phyloP scores from a whole-genome alignment of 1,140 invertebrate species.

The Teleogryllus occipitalis region DNA sequence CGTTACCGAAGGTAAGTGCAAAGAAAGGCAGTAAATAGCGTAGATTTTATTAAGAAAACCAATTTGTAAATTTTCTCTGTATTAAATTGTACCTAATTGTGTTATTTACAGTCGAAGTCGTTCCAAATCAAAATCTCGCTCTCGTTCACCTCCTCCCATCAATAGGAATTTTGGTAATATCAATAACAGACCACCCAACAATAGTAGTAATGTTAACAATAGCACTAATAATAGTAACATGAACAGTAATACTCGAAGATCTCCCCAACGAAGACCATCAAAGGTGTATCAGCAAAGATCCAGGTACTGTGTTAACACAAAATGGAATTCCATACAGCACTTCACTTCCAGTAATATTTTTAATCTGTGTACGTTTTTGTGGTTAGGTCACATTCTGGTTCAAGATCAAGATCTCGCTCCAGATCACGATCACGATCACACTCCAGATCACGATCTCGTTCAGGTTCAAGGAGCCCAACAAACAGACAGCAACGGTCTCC shows the following conservation, averaged over 20 bases:
- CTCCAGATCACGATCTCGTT: constrained; percentile 34
- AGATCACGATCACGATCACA: constrained; percentile 32
- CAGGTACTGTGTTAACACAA: constrained; percentile 11
- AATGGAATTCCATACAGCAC: not conserved
- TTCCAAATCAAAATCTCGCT: constrained; percentile 33
- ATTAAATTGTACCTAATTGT: not conserved
- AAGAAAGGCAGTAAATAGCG: not conserved
- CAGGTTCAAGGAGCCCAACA: constrained; percentile 33
- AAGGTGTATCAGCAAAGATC: constrained; percentile 9
- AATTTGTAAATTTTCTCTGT: not conserved
- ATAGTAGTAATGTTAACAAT: constrained; percentile 8
- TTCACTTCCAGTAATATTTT: not conserved
- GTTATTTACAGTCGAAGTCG: constrained; percentile 27
- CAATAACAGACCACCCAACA: not conserved
- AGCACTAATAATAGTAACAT: constrained; percentile 10
- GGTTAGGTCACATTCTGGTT: constrained; percentile 19
- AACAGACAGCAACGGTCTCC: constrained; percentile 26
- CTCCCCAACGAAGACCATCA: constrained; percentile 9
- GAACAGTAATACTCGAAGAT: constrained; percentile 8
- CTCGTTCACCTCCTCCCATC: constrained; percentile 10
- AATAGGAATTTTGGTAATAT: constrained; percentile 9
- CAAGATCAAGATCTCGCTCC: constrained; percentile 27
- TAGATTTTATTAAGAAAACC: not conserved
- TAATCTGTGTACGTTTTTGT: too few species aligned
- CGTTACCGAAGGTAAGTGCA: constrained; percentile 51